These are phyloP conservation scores for Polyommatus iphigenia DNA, from an alignment of 2,888 invertebrate genomes.

Conservation along the genomic window DNA sequence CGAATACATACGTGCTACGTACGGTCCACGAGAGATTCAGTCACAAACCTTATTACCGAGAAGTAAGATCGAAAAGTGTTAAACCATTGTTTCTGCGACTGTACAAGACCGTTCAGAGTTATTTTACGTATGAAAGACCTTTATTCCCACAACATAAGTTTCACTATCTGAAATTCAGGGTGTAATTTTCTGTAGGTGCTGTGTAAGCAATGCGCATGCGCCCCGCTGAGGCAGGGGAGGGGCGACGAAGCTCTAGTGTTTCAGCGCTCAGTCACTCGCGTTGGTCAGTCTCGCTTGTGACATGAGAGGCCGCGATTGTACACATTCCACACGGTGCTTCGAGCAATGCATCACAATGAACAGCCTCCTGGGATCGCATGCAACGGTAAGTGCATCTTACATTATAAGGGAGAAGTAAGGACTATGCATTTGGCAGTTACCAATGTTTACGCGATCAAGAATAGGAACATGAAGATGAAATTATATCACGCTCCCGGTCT, in stretches of 20 bases:
- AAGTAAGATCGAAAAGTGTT: not conserved
- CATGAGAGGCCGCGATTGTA: constrained; percentile 80
- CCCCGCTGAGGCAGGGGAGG: constrained; percentile 43
- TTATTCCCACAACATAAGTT: not conserved
- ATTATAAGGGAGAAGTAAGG: not conserved
- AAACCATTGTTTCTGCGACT: not conserved
- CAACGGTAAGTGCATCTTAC: constrained; percentile 64
- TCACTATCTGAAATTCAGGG: not conserved
- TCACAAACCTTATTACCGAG: not conserved
- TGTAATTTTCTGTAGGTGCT: constrained; percentile 39
- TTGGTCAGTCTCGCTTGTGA: constrained; percentile 78
- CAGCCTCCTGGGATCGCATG: constrained; percentile 81
- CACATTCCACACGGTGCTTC: constrained; percentile 80
- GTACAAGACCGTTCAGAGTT: not conserved
- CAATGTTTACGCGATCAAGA: not conserved
- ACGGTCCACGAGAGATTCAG: constrained; percentile 31
- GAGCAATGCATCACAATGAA: constrained; percentile 86
- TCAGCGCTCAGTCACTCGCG: constrained; percentile 62
- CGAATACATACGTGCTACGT: constrained; percentile 46
- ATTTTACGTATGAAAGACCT: not conserved
- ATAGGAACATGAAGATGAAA: not conserved
- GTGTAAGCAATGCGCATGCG: constrained; percentile 56
- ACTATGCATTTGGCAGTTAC: not conserved
- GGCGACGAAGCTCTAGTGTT: constrained; percentile 58
- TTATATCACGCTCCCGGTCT: constrained; percentile 12